Evolutionary conservation across 37 sponge, comb jelly and placozoan genomes (phyloP).

Genomic region (Chondrosia reniformis): DNA sequence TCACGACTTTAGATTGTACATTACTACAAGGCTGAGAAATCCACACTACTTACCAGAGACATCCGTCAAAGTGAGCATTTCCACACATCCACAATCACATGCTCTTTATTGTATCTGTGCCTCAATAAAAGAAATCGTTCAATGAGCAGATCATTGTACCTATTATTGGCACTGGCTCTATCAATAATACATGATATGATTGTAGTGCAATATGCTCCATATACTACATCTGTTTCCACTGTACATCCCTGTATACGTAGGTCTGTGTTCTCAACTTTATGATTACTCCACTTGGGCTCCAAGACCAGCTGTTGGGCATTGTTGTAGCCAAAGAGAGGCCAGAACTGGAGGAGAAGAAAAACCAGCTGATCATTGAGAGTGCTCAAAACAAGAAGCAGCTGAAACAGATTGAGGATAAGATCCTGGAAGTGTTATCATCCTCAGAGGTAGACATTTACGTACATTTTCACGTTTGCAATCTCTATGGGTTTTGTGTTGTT

Average conservation of each 20-base stretch:
- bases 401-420: slow-evolving; percentile 98
- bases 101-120: too few relatives aligned
- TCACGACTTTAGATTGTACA: slow-evolving; percentile 94
- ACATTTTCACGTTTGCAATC: not conserved
- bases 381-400: slow-evolving; percentile 94
- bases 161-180: too few relatives aligned
- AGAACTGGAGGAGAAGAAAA: slow-evolving; percentile 96
- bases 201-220: not conserved
- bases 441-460: slow-evolving; percentile 44
- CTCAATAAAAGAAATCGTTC: too few relatives aligned
- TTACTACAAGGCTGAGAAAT: slow-evolving; percentile 96
- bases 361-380: slow-evolving; percentile 92
- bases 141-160: too few relatives aligned
- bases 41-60: slow-evolving; percentile 99
- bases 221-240: not conserved
- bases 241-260: slow-evolving; percentile 8
- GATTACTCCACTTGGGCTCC: slow-evolving; percentile 98
- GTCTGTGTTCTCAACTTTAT: slow-evolving; percentile 82
- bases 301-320: slow-evolving; percentile 97
- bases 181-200: too few relatives aligned
- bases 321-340: slow-evolving; percentile 99
- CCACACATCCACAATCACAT: too few relatives aligned
- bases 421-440: slow-evolving; percentile 89
- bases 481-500: not conserved
- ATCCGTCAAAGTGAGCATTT: slow-evolving; percentile 92